These are phyloP conservation scores for Pygmarrhopalites habei DNA, from an alignment of 1,140 invertebrate genomes.

Conservation along the genomic window DNA sequence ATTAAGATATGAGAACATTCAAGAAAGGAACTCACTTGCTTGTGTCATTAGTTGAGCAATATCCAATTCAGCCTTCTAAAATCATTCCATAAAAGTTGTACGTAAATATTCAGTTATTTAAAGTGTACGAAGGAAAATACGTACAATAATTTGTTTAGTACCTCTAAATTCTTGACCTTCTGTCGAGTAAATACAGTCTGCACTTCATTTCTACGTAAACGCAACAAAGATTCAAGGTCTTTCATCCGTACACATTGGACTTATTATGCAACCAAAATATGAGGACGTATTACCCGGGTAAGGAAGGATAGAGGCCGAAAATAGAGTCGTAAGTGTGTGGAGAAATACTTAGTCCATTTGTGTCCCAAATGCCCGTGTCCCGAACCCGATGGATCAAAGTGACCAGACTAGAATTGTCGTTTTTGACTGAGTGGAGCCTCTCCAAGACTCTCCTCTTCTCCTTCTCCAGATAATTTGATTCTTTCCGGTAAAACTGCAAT, in stretches of 20 bases:
- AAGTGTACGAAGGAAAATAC: too few relatives aligned
- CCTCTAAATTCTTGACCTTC: constrained; percentile 7
- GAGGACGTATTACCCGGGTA: too few relatives aligned
- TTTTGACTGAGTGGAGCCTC: constrained; percentile 11
- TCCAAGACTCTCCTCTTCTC: constrained; percentile 13
- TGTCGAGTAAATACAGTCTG: constrained; percentile 28
- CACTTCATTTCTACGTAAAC: constrained; percentile 30
- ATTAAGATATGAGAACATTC: too few relatives aligned
- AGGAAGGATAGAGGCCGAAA: constrained; percentile 11
- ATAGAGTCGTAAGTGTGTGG: constrained; percentile 4
- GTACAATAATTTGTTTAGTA: too few relatives aligned
- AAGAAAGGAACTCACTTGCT: too few relatives aligned
- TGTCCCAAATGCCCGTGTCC: constrained; percentile 19
- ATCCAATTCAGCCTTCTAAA: not conserved
- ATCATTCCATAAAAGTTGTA: too few relatives aligned
- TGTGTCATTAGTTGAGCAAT: not conserved
- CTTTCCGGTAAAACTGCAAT: constrained; percentile 8
- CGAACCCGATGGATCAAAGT: constrained; percentile 14
- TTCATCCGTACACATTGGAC: too few relatives aligned
- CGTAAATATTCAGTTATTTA: too few relatives aligned
- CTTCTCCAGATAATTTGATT: constrained; percentile 9
- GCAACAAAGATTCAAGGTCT: too few relatives aligned
- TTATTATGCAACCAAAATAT: too few relatives aligned
- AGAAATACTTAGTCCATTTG: constrained; percentile 2
- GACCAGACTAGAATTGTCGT: constrained; percentile 17